Percentiles rank a stretch among this genome's conserved stretches.
Conservation (phyloP, 2,797 vertebrate species). For the Danio choprae region DNA sequence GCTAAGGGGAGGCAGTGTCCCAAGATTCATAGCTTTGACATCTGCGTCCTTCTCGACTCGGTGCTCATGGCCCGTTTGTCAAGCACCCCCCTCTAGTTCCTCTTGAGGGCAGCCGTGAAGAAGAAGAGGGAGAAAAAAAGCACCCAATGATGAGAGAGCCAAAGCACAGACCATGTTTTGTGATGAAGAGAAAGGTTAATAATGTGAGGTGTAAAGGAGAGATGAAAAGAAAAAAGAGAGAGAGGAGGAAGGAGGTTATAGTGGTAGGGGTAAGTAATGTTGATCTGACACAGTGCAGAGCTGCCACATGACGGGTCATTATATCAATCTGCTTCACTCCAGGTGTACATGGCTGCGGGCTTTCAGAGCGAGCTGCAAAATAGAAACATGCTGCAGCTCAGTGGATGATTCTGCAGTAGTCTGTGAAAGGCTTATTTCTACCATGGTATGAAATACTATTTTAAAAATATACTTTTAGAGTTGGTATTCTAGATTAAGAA, state of each 20-base stretch:
- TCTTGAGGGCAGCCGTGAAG: conserved; percentile 42
- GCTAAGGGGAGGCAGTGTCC: conserved; percentile 59
- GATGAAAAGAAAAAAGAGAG: conserved; percentile 59
- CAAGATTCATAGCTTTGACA: conserved; percentile 92
- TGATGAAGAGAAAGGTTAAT: conserved; percentile 77
- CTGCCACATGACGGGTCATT: conserved; percentile 21
- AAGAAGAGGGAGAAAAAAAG: conserved; percentile 68
- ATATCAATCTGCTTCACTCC: conserved; percentile 40
- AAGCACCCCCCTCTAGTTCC: conserved; percentile 58
- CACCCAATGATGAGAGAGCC: conserved; percentile 71
- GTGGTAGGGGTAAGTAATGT: conserved; percentile 45
- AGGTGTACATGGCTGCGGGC: conserved; percentile 26
- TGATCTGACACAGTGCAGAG: conserved; percentile 34
- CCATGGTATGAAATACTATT: too few species aligned
- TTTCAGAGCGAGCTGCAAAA: conserved; percentile 16
- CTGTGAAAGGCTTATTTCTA: too few species aligned
- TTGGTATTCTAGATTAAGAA: too few species aligned
- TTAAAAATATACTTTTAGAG: too few species aligned
- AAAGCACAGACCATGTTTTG: conserved; percentile 65
- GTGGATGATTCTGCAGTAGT: background rate
- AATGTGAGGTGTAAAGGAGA: conserved; percentile 64
- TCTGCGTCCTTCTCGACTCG: conserved; percentile 97
- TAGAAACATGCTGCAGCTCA: conserved; percentile 17
- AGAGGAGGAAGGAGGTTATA: conserved; percentile 29
- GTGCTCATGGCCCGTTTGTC: conserved; percentile 89